These are phyloP conservation scores for Tetramorium simillimum DNA, from an alignment of 1,140 invertebrate genomes.

Conservation along the genomic window DNA sequence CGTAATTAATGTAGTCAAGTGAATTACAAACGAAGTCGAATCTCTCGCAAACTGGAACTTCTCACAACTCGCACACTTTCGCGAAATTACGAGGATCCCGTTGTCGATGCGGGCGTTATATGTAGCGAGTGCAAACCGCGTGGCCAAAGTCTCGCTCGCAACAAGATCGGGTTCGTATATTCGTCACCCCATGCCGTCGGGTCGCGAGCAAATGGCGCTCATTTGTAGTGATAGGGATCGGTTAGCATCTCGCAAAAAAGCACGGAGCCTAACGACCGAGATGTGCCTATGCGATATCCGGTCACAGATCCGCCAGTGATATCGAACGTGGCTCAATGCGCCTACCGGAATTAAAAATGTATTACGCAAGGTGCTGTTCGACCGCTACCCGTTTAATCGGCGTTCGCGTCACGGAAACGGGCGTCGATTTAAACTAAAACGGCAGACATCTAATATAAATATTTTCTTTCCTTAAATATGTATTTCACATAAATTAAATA, in stretches of 20 bases:
- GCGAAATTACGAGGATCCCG: slow-evolving; percentile 47
- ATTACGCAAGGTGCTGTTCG: slow-evolving; percentile 77
- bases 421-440: slow-evolving; percentile 38
- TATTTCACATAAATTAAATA: not conserved
- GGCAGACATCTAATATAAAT: not conserved
- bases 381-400: slow-evolving; percentile 49
- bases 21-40: slow-evolving; percentile 45
- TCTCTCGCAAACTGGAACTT: slow-evolving; percentile 35
- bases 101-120: not conserved
- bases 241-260: slow-evolving; percentile 77
- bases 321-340: slow-evolving; percentile 73
- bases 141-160: slow-evolving; percentile 4
- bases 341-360: slow-evolving; percentile 82
- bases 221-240: slow-evolving; percentile 82
- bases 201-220: slow-evolving; percentile 79
- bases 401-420: slow-evolving; percentile 38
- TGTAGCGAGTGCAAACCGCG: slow-evolving; percentile 19
- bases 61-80: slow-evolving; percentile 28
- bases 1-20: slow-evolving; percentile 34
- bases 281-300: slow-evolving; percentile 81
- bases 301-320: slow-evolving; percentile 82
- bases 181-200: slow-evolving; percentile 57
- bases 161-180: slow-evolving; percentile 44
- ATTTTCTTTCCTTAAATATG: not conserved
- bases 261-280: slow-evolving; percentile 81